Percentiles rank a stretch among this genome's conserved stretches.
Evolutionary conservation across 2,888 invertebrate genomes (phyloP).

Genomic region (Pyralis farinalis): DNA sequence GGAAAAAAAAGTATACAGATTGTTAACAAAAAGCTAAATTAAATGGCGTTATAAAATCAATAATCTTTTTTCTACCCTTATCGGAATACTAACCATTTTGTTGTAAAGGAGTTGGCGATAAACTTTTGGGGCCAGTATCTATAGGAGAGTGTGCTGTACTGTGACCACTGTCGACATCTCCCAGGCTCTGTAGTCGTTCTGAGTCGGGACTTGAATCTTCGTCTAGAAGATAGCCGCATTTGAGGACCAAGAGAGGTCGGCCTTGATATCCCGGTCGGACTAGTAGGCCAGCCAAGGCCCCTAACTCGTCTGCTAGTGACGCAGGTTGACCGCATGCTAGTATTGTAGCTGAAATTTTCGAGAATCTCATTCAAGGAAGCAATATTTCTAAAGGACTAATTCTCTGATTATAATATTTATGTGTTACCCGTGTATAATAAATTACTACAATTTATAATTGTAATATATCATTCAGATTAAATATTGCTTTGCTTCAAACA

Average conservation of each 20-base stretch:
- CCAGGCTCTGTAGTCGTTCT: conserved; percentile 87
- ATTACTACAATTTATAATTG: no score
- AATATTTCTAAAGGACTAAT: not conserved
- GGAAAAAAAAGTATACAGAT: no score
- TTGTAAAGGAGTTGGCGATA: conserved; percentile 86
- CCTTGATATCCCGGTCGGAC: conserved; percentile 62
- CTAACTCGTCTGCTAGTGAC: conserved; percentile 86
- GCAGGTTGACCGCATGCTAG: conserved; percentile 83
- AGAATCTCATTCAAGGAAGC: not conserved
- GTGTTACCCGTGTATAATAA: not conserved
- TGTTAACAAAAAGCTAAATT: no score
- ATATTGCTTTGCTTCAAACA: no score
- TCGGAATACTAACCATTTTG: conserved; percentile 64
- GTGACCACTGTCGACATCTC: conserved; percentile 93
- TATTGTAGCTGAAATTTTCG: conserved; percentile 80
- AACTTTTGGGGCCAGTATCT: conserved; percentile 91
- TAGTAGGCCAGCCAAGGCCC: conserved; percentile 61
- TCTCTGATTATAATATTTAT: not conserved
- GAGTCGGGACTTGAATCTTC: conserved; percentile 94
- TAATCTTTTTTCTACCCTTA: no score
- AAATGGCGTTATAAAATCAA: no score
- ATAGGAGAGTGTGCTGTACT: conserved; percentile 94
- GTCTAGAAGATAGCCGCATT: conserved; percentile 88
- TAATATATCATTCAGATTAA: no score
- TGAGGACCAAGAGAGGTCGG: conserved; percentile 84